These are phyloP conservation scores for Aplochiton taeniatus DNA, from an alignment of 2,797 vertebrate genomes.

Conservation along the genomic window DNA sequence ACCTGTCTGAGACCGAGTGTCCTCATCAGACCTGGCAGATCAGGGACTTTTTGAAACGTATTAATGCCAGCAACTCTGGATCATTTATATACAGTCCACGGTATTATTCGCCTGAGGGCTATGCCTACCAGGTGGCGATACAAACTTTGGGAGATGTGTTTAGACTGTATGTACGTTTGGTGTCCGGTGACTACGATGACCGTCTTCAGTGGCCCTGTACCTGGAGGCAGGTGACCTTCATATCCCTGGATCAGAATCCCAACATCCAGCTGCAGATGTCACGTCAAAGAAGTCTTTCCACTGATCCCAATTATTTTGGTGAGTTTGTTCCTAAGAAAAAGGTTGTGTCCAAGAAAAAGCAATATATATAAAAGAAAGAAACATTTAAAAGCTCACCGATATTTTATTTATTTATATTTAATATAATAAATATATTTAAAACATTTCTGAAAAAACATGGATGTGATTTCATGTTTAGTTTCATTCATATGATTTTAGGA, in stretches of 20 bases:
- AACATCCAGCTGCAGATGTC: constrained; percentile 74
- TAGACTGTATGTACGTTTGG: constrained; percentile 67
- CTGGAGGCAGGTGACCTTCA: constrained; percentile 78
- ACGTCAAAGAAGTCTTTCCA: constrained; percentile 73
- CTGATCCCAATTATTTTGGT: constrained; percentile 57
- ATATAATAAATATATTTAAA: too few relatives aligned
- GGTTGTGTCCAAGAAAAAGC: too few relatives aligned
- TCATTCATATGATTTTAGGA: too few relatives aligned
- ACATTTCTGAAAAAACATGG: too few relatives aligned
- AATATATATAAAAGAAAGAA: too few relatives aligned
- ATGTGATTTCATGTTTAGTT: too few relatives aligned
- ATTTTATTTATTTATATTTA: too few relatives aligned
- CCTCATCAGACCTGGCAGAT: constrained; percentile 80
- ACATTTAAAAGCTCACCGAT: too few relatives aligned
- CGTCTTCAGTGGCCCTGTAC: constrained; percentile 80
- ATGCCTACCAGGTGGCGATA: constrained; percentile 74
- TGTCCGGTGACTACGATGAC: constrained; percentile 80
- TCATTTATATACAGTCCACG: constrained; percentile 62
- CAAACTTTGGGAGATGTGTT: constrained; percentile 14
- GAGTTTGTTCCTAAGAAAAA: too few relatives aligned
- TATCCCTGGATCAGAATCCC: constrained; percentile 71
- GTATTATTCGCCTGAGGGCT: constrained; percentile 80
- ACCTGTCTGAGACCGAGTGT: constrained; percentile 82
- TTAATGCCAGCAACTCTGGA: constrained; percentile 31
- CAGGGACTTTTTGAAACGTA: constrained; percentile 66